Evolutionary conservation across 2,797 vertebrate genomes (phyloP), one percentile per base, ranked within the genome.

Genomic region (Eutrigla gurnardus): DNA sequence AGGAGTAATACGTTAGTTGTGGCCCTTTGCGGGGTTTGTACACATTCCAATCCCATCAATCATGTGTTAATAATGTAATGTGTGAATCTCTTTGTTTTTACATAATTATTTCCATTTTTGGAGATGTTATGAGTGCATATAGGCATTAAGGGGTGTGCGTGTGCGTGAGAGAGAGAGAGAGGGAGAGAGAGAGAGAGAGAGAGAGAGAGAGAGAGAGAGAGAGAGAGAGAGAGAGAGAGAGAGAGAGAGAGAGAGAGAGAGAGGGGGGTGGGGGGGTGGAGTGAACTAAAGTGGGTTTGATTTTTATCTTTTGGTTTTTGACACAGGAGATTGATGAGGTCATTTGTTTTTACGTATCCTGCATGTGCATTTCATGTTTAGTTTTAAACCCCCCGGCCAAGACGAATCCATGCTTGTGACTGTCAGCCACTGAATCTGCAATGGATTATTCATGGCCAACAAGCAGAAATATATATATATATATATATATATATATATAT

Each of bases 381-480:
- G 1, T 11, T 25, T 32, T 76, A 47, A 45, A 2, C 25, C 45
- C 55, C 2, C 18, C 32, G 15, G 71, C 45, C 17, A 61, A 49
- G 18, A 73, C 18, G 12, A 81, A 74, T 79, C 78, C 37, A 62
- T 4, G 35, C 42, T 73, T 65, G 43, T 4, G 10, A 64, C 70
- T 52, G 67, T 43, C 53, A 46, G 18, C 57, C 15, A 7, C 45
- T 73, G 80, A 67, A 73, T 75, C 25, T 71, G 35, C 11, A 5
- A 59, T 88, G 66, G 55, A 74, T 89, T 84, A 87, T 91, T 49
- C 70, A 91, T 78, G 61, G 82, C 55, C 8, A 36, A 80, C 65
- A 65, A 47, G 65, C 17, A 77, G 54, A 69, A 50, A 81, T 49
- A 53, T 84, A 80, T 78, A 47, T 78, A 25, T 25, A 25, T 25